These are phyloP conservation scores for Pachyseris speciosa DNA, from an alignment of 64 coral and sea anemone species.

Conservation along the genomic window DNA sequence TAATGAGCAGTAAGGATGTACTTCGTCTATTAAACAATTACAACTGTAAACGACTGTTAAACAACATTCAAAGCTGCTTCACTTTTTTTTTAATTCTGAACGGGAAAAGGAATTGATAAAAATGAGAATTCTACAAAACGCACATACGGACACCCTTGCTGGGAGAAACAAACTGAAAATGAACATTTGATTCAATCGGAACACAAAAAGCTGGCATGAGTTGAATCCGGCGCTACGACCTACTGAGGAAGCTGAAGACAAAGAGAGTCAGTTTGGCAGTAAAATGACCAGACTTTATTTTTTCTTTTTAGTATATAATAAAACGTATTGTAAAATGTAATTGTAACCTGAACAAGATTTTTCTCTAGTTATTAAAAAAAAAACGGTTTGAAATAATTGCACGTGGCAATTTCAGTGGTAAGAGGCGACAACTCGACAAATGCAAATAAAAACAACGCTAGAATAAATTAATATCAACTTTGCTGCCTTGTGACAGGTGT, in stretches of 20 bases:
- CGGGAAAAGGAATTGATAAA: background rate
- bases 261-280: too few species aligned
- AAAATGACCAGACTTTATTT: too few species aligned
- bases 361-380: too few species aligned
- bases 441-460: background rate
- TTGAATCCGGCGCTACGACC: background rate
- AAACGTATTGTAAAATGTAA: too few species aligned
- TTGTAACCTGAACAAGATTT: too few species aligned
- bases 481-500: background rate
- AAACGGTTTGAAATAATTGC: background rate
- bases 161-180: background rate
- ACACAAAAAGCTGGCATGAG: background rate
- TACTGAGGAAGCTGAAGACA: too few species aligned
- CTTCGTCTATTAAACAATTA: too few species aligned
- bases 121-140: background rate
- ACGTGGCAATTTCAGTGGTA: background rate
- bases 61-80: too few species aligned
- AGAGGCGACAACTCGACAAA: background rate
- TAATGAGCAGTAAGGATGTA: too few species aligned
- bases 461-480: conserved; percentile 5
- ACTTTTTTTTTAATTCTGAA: background rate
- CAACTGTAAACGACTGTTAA: too few species aligned
- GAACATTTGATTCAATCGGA: background rate
- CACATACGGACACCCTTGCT: background rate
- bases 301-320: too few species aligned